Conservation (phyloP, 2,888 invertebrate species). For the Gastrophysa polygoni region DNA sequence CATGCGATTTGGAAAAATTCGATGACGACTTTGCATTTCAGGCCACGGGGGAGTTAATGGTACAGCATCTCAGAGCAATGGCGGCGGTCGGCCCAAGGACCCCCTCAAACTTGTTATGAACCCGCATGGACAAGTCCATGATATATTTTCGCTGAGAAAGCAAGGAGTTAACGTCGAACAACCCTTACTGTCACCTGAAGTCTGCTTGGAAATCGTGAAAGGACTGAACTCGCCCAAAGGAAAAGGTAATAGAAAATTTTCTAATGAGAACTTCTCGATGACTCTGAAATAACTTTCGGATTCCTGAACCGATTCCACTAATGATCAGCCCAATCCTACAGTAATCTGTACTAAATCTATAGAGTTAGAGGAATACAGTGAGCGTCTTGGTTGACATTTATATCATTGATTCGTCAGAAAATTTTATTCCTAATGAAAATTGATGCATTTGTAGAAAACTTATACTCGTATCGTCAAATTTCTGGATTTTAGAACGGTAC, state of each 20-base stretch:
- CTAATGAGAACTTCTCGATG: neutral
- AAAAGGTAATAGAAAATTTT: conserved; percentile 66
- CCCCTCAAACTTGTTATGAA: conserved; percentile 77
- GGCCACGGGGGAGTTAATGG: conserved; percentile 40
- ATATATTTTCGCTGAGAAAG: conserved; percentile 69
- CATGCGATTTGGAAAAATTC: neutral
- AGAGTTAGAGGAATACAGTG: no score
- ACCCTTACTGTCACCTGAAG: conserved; percentile 70
- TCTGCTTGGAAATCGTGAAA: conserved; percentile 77
- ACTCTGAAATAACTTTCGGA: no score
- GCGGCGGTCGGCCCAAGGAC: conserved; percentile 55
- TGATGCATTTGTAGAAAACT: no score
- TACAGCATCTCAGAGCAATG: conserved; percentile 32
- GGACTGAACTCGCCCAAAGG: conserved; percentile 80
- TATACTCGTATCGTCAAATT: no score
- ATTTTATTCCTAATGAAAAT: no score
- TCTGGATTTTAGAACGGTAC: no score
- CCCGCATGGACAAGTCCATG: conserved; percentile 74
- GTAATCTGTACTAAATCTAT: no score
- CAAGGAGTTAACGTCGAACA: conserved; percentile 69
- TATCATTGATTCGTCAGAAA: no score
- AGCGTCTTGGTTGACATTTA: no score
- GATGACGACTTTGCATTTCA: conserved; percentile 15
- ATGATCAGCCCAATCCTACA: no score
- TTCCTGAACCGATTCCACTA: no score